These are phyloP conservation scores for Smittia sp. DNA, from an alignment of 2,888 invertebrate genomes.

Conservation along the genomic window DNA sequence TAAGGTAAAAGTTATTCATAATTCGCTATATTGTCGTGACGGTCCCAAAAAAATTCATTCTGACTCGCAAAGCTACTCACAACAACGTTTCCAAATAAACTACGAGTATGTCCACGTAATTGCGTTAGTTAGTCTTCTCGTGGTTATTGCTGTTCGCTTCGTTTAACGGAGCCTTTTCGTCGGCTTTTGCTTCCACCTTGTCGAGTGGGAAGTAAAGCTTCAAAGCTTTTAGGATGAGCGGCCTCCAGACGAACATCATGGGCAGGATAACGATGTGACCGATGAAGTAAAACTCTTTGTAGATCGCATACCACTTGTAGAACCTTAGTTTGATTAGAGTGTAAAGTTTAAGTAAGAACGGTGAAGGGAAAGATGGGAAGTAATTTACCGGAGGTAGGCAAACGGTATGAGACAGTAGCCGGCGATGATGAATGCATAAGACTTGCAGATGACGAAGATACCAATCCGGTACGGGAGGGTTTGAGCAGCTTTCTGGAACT, in stretches of 20 bases:
- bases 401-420: constrained; percentile 79
- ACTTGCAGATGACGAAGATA: constrained; percentile 62
- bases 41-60: neutral
- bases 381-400: constrained; percentile 63
- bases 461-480: constrained; percentile 46
- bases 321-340: too few species aligned
- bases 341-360: too few species aligned
- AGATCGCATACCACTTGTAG: constrained; percentile 66
- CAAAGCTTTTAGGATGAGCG: constrained; percentile 9
- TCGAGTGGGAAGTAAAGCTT: constrained; percentile 30
- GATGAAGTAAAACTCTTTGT: constrained; percentile 45
- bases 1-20: neutral
- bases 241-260: constrained; percentile 15
- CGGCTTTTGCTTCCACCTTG: neutral
- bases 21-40: constrained; percentile 22
- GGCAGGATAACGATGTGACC: constrained; percentile 36
- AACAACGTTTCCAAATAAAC: neutral
- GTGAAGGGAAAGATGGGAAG: too few species aligned
- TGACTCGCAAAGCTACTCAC: constrained; percentile 2
- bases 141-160: constrained; percentile 23
- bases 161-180: neutral
- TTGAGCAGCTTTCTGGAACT: constrained; percentile 50
- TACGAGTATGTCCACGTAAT: neutral
- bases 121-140: neutral
- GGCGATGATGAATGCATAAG: constrained; percentile 77